A percentile compares a stretch with the other conserved stretches of the same genome.
These are phyloP conservation scores for Leptatherina wallacei DNA, from an alignment of 2,797 vertebrate genomes.

Conservation along the genomic window DNA sequence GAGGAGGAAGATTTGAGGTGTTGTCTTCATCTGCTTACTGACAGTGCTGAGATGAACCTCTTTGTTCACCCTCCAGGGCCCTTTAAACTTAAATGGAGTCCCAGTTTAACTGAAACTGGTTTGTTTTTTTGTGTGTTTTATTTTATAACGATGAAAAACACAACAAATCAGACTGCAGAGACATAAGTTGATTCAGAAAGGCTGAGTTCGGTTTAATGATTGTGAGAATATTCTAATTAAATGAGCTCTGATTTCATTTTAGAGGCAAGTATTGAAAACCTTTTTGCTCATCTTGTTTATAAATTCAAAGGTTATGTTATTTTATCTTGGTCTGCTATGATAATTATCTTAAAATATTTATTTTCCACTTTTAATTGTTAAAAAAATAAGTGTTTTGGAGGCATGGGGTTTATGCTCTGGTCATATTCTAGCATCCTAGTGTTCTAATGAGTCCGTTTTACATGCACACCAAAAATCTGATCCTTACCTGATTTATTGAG, in stretches of 20 bases:
- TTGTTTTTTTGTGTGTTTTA: neutral
- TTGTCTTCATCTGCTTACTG: slow-evolving; percentile 8
- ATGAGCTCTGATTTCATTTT: neutral
- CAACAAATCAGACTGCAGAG: neutral
- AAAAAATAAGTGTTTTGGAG: neutral
- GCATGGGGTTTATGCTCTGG: neutral
- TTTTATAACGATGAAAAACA: neutral
- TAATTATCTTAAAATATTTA: neutral
- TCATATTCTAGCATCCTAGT: neutral
- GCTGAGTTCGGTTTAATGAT: neutral
- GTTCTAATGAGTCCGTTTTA: neutral
- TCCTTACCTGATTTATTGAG: too few relatives aligned
- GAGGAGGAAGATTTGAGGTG: neutral
- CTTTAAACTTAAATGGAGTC: neutral
- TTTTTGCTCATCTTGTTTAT: neutral
- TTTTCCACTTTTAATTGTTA: neutral
- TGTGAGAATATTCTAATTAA: neutral
- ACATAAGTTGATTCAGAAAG: neutral
- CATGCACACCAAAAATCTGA: neutral
- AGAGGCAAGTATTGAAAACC: neutral
- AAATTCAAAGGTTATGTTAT: neutral
- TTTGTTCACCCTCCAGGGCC: slow-evolving; percentile 7
- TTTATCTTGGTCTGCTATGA: neutral
- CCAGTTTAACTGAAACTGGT: neutral
- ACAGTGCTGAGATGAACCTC: neutral